Evolutionary conservation across 2,113 vertebrate genomes (phyloP), one percentile per base, ranked within the genome.

Genomic region (Paramisgurnus dabryanus): DNA sequence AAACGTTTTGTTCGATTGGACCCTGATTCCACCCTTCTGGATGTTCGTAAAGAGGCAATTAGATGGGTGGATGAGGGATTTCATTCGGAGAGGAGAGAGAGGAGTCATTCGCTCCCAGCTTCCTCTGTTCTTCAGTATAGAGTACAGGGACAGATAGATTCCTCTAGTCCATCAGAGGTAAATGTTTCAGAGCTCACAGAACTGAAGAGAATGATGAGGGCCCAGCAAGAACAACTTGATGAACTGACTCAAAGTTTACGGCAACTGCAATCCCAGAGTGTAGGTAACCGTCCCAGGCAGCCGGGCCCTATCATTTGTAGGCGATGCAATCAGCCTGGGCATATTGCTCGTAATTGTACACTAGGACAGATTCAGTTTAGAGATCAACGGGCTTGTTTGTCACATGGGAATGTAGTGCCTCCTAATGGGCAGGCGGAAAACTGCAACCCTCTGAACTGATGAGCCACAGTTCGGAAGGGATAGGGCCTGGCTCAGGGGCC

Each of bases 341-440:
- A 41, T 66, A 41, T 66, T 17, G 13, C 7, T 17, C 6, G 13
- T 12, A 65, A 65, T 41, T 41, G 39, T 41, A 41, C 34, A 17
- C 40, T 41, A 65, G 34, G 6, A 40, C 34, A 65, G 63, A 8
- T 13, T 7, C 15, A 17, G 64, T 66, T 17, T 66, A 66, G 64
- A 66, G 64, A 41, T 66, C 39, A 41, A 17, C 63, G 12, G 13
- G 39, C 39, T 72, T 10, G 0, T 34, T 71, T 34, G 22, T 18
- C 87, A 89, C 73, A 70, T 81, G 47, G 79, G 34, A 41, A 49
- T 47, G 58, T 45, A 12, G 15, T 18, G 41, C 63, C 34, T 49
- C 9, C 43, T 41, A 39, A 76, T 58, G 49, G 12, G 34, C 63
- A 65, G 63, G 12, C 5, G 13, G 63, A 65, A 65, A 65, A 65